Evolutionary conservation across 2,888 invertebrate species (phyloP).

Genomic region (Phymatocera aterrima): DNA sequence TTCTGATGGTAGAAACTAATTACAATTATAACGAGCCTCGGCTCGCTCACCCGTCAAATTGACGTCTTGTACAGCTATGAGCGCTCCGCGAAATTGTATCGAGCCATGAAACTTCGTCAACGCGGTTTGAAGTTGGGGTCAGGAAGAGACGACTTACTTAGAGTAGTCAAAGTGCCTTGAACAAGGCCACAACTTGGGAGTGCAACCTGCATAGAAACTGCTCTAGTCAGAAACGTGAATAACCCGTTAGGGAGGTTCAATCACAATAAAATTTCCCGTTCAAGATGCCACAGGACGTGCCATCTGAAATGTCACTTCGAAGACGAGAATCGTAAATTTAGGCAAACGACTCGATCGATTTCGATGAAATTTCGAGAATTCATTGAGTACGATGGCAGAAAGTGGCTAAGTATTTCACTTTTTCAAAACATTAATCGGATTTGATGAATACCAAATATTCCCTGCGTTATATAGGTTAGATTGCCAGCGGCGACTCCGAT

Average conservation of each 20-base stretch:
- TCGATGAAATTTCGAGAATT: too few relatives aligned
- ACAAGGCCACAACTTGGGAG: constrained; percentile 29
- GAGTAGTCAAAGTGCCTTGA: constrained; percentile 1
- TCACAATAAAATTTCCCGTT: background rate
- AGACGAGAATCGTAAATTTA: too few relatives aligned
- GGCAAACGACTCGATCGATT: too few relatives aligned
- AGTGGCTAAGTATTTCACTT: too few relatives aligned
- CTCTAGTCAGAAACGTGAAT: constrained; percentile 23
- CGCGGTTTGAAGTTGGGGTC: constrained; percentile 6
- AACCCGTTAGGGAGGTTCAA: background rate
- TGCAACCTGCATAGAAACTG: background rate
- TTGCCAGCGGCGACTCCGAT: too few relatives aligned
- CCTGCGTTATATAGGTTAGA: too few relatives aligned
- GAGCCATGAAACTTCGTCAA: constrained; percentile 5
- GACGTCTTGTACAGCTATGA: background rate
- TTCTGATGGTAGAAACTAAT: background rate
- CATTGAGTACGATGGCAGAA: too few relatives aligned
- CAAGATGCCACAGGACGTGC: background rate
- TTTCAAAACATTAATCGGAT: too few relatives aligned
- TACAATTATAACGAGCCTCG: constrained; percentile 4
- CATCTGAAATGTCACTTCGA: background rate
- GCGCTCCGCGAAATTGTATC: background rate
- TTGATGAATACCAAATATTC: too few relatives aligned
- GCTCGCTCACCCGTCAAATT: background rate
- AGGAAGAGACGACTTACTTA: constrained; percentile 8